A percentile compares a stretch with the other conserved stretches of the same genome.
phyloP scores from a whole-genome alignment of 2,797 vertebrate species.

The Catamblyrhynchus diadema region DNA sequence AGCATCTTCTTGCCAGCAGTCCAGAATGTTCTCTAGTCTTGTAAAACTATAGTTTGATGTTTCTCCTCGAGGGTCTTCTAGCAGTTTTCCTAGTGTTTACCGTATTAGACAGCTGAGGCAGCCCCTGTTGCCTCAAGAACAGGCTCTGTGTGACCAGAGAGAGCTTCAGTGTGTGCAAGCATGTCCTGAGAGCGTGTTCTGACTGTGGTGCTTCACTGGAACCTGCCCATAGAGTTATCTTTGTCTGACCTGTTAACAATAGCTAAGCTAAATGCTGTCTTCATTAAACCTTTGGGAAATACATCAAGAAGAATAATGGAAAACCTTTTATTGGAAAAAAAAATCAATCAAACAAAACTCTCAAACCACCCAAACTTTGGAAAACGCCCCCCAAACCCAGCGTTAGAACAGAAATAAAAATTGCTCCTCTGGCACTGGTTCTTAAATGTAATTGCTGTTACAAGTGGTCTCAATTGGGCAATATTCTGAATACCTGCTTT shows the following conservation, averaged over 20 bases:
- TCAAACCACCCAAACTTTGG: background rate
- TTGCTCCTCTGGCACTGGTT: background rate
- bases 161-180: fast-evolving
- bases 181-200: fast-evolving
- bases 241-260: background rate
- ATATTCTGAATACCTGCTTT: background rate
- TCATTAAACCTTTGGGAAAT: background rate
- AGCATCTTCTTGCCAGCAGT: background rate
- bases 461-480: background rate
- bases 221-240: background rate
- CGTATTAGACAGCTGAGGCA: background rate
- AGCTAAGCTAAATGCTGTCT: background rate
- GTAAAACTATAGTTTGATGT: background rate
- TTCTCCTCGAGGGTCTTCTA: background rate
- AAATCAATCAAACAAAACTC: background rate
- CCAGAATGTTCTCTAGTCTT: background rate
- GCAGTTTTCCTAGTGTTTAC: background rate
- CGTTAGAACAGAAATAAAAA: background rate
- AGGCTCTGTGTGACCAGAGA: fast-evolving
- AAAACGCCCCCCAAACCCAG: fast-evolving
- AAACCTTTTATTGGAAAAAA: background rate
- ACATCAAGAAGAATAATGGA: background rate
- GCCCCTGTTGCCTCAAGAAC: background rate
- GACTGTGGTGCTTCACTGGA: background rate
- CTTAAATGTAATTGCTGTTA: background rate